Base-by-base conservation (phyloP, 2,888 invertebrate species). In the Thalpophila matura region DNA sequence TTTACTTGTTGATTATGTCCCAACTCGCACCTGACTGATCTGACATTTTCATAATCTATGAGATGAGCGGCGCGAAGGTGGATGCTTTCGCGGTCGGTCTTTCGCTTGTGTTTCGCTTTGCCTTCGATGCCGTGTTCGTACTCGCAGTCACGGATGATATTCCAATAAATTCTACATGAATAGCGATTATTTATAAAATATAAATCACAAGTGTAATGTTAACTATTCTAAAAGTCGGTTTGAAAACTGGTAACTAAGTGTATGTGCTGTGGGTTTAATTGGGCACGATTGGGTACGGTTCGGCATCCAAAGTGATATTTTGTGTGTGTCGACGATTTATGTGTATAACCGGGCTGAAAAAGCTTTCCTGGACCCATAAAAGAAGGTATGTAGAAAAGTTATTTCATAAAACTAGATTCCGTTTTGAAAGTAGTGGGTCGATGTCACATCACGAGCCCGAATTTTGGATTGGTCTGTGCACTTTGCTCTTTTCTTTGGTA, bases 21-120 rank as follows among this genome's bases (percentile, higher is more conserved):
- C 14, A 4, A n/a, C n/a, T n/a, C n/a, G n/a, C n/a, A n/a, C n/a
- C n/a, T n/a, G n/a, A n/a, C n/a, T n/a, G n/a, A n/a, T 70, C 56
- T 74, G 50, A 14, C 10, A 47, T 29, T 61, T 62, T 38, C 61
- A 49, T 89, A 83, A 69, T 91, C 93, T 92, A 84, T 93, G 92
- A 75, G 77, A 82, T 85, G 77, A 80, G 80, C 87, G 86, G 88
- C 87, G 77, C 80, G 79, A 89, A 91, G 86, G 88, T 89, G 86
- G 85, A 89, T 90, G 89, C 88, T 90, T 83, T 90, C 86, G 88
- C 88, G 88, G 77, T 86, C 87, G 90, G 87, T 91, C 91, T 91
- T 91, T 90, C 83, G 92, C 92, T 91, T 92, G 87, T 91, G 91
- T 91, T 91, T 90, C 83, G 92, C 92, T 91, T 92, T 86, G 91